Percentiles rank a stretch among this genome's conserved stretches.
Conservation (phyloP, 2,113 vertebrate genomes). For the Nothocercus nigrocapillus region DNA sequence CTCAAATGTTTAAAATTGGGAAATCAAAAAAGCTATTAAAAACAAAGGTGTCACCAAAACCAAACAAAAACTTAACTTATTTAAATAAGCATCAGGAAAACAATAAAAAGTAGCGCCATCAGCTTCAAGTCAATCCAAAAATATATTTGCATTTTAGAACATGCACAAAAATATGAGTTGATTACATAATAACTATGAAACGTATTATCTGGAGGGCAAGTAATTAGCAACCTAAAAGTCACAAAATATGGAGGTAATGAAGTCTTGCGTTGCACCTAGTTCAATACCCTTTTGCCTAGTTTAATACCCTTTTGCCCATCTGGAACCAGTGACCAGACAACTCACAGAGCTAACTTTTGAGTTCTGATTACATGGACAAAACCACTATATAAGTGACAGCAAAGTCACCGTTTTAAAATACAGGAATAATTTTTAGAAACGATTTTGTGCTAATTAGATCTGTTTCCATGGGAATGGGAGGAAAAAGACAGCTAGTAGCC, state of each 20-base stretch:
- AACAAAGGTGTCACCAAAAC: background rate
- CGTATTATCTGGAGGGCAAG: constrained; percentile 15
- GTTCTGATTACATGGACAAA: rapidly evolving
- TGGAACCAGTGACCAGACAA: background rate
- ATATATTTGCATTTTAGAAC: background rate
- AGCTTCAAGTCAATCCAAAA: background rate
- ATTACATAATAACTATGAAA: background rate
- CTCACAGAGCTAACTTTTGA: background rate
- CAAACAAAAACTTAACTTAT: background rate
- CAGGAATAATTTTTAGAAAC: constrained; percentile 28
- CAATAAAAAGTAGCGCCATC: background rate
- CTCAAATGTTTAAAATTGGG: background rate
- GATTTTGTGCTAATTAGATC: background rate
- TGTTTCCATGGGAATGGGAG: constrained; percentile 54
- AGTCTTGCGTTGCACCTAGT: background rate
- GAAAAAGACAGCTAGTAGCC: background rate
- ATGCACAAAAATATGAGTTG: background rate
- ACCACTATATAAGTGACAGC: background rate
- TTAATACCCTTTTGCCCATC: background rate
- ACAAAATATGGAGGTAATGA: background rate
- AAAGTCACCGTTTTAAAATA: constrained; percentile 23
- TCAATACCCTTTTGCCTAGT: background rate
- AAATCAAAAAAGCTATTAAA: background rate
- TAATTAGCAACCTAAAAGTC: background rate
- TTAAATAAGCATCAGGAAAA: background rate